These are phyloP conservation scores for Plebejus argus DNA, from an alignment of 2,888 invertebrate genomes.

Conservation along the genomic window DNA sequence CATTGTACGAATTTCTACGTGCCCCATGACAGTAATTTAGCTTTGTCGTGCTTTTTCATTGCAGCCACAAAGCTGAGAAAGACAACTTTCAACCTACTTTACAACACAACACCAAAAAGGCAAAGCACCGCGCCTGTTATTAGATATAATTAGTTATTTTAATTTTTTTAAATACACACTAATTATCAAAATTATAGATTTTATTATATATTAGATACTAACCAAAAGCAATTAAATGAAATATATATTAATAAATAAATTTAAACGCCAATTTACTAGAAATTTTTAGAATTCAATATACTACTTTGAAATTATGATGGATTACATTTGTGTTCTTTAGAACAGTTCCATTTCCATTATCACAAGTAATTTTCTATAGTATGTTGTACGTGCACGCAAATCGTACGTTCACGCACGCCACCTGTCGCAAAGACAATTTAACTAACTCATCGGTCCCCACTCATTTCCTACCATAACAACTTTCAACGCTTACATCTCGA, in stretches of 20 bases:
- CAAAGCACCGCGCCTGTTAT: not conserved
- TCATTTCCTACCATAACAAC: slow-evolving; percentile 37
- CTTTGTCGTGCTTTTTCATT: not conserved
- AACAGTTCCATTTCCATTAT: not conserved
- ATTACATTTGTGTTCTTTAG: not conserved
- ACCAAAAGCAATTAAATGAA: not conserved
- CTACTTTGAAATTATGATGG: not conserved
- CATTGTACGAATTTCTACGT: not conserved
- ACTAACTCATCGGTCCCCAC: slow-evolving; percentile 39
- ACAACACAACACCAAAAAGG: not conserved
- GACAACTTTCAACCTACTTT: not conserved
- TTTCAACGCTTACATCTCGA: slow-evolving; percentile 24
- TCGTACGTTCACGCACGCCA: not conserved
- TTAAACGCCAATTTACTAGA: not conserved
- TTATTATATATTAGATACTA: not conserved
- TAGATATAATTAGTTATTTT: not conserved
- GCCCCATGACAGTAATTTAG: not conserved
- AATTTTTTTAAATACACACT: not conserved
- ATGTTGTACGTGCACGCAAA: not conserved
- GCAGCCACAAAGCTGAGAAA: not conserved
- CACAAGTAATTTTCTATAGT: not conserved
- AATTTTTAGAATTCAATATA: not conserved
- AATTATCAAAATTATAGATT: slow-evolving; percentile 3
- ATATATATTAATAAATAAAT: not conserved
- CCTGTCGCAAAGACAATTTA: slow-evolving; percentile 32